Base-by-base conservation (phyloP, 2,797 vertebrate genomes). In the Peromyscus eremicus region DNA sequence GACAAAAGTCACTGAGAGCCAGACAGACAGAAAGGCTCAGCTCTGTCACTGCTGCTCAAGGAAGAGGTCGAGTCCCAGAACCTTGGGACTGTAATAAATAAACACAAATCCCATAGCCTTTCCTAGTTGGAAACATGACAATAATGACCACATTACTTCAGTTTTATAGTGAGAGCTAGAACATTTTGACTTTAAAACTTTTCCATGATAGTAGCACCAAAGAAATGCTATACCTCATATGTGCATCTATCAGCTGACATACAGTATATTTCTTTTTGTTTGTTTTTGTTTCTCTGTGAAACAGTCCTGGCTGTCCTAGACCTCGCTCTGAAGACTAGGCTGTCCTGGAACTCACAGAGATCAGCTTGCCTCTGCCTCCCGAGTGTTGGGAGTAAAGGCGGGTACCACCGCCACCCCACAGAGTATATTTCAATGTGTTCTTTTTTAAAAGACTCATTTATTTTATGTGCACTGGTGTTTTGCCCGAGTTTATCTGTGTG, bases 141-240 rank as follows among this genome's bases (percentile, higher is more conserved):
- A n/a, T 34, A 90, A 5, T 34, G 11, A 92, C 43, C 5, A 73
- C 25, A 27, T 34, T 82, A 80, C n/a, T 89, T 92, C 34, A 89
- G 37, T 93, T 93, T 88, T 92, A 89, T 6, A 82, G 7, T 66
- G 80, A 89, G 11, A 64, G 80, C 68, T 11, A 89, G n/a, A 94
- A 90, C 27, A 57, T 87, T 81, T 62, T 89, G 32, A 89, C 52
- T 92, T 80, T 82, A 34, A 95, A 43, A 37, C 4, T 10, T 76
- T 91, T 92, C n/a, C 34, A 57, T 75, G 73, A 70, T 21, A 91
- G 46, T 14, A 85, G 43, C 17, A 29, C 25, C 84, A 92, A 85
- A 68, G 70, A 95, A 71, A 94, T 68, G 40, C 32, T 21, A 2
- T 66, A 16, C 88, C 71, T 79, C 64, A 13, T 9, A 52, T 1